These are phyloP conservation scores for Hydropsyche tenuis DNA, from an alignment of 1,140 invertebrate genomes.

Conservation along the genomic window DNA sequence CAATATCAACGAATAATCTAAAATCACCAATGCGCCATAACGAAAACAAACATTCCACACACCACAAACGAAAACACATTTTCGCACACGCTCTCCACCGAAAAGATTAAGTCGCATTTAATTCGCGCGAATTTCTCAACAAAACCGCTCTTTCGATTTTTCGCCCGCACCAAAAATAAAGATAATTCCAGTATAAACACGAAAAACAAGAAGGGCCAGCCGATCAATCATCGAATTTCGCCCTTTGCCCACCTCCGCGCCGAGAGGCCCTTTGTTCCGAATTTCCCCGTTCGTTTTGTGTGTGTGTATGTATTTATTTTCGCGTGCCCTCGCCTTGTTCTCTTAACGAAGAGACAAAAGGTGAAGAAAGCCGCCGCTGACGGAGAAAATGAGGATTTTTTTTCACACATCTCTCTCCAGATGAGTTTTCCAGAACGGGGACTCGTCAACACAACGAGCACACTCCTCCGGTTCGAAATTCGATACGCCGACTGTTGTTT, in stretches of 20 bases:
- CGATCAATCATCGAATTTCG: conserved; percentile 26
- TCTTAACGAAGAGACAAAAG: conserved; percentile 16
- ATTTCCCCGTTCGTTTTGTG: neutral
- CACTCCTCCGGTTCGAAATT: neutral
- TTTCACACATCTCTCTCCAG: neutral
- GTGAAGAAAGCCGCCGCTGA: neutral
- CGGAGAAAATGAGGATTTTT: neutral
- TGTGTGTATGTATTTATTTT: no score
- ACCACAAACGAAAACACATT: no score
- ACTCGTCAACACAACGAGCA: conserved; percentile 2
- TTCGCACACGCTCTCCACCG: no score
- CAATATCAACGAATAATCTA: no score
- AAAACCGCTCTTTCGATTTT: no score
- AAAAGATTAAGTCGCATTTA: no score
- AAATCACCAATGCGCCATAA: no score
- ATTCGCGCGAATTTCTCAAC: no score
- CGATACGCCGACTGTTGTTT: neutral
- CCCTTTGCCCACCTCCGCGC: neutral
- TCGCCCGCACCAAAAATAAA: neutral
- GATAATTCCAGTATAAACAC: neutral
- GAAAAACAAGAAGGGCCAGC: neutral
- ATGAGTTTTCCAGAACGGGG: neutral
- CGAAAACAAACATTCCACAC: no score
- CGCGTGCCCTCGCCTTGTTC: neutral
- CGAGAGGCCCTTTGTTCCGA: neutral